Conservation (phyloP, 1,140 invertebrate species). For the Lethocerus indicus region DNA sequence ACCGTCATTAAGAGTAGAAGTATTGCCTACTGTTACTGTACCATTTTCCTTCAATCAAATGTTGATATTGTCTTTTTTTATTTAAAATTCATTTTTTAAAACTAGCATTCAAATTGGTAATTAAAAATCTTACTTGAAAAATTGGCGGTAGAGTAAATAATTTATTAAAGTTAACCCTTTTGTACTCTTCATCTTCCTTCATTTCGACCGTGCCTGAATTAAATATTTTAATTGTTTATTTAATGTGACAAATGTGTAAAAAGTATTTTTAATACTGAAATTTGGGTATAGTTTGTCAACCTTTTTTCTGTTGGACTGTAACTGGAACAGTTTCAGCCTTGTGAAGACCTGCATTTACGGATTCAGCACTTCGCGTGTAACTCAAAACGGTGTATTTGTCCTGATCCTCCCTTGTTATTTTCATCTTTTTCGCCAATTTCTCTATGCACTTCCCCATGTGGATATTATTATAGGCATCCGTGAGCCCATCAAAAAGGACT, state of each 20-base stretch:
- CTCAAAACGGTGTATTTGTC: conserved; percentile 89
- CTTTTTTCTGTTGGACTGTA: conserved; percentile 59
- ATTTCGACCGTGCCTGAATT: too few relatives aligned
- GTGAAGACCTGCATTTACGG: conserved; percentile 65
- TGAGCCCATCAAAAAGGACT: conserved; percentile 90
- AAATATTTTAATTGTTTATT: too few relatives aligned
- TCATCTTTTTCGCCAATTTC: conserved; percentile 86
- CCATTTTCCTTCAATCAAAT: conserved; percentile 63
- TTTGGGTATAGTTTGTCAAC: conserved; percentile 21
- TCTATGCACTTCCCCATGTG: conserved; percentile 99
- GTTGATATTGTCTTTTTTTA: too few relatives aligned
- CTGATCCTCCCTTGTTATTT: conserved; percentile 73
- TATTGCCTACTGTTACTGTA: conserved; percentile 96
- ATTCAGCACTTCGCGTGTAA: conserved; percentile 74
- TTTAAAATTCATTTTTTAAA: not conserved
- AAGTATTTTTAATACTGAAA: too few relatives aligned
- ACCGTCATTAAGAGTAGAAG: conserved; percentile 94
- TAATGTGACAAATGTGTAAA: too few relatives aligned
- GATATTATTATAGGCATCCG: conserved; percentile 93
- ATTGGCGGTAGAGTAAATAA: conserved; percentile 74
- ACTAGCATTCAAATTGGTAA: not conserved
- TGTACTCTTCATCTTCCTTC: conserved; percentile 89
- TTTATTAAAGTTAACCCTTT: conserved; percentile 88
- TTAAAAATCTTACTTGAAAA: conserved; percentile 68
- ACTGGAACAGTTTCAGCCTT: conserved; percentile 78